These are phyloP conservation scores for Cettia cetti DNA, from an alignment of 2,113 vertebrate species.

Conservation along the genomic window DNA sequence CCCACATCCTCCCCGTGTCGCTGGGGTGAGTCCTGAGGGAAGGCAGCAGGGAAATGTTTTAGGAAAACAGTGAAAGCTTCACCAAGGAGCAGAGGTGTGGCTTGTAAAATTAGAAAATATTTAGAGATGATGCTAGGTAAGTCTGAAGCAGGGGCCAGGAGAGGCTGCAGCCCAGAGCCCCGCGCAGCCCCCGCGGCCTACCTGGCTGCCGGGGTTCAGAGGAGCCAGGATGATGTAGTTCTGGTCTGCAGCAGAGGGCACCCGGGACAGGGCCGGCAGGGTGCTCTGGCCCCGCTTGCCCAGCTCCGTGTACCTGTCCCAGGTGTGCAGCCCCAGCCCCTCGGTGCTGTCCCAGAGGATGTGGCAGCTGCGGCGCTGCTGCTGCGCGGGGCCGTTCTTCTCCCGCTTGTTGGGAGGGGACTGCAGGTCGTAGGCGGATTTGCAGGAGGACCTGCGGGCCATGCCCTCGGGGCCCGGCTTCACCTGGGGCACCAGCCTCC, in stretches of 20 bases:
- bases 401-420: slow-evolving; percentile 80
- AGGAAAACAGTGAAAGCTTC: not conserved
- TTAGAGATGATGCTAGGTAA: not conserved
- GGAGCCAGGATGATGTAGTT: slow-evolving; percentile 95
- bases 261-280: slow-evolving; percentile 76
- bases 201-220: slow-evolving; percentile 89
- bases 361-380: slow-evolving; percentile 84
- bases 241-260: slow-evolving; percentile 82
- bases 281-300: slow-evolving; percentile 71
- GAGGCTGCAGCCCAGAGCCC: not conserved
- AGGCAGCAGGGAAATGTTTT: not conserved
- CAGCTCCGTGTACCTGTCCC: slow-evolving; percentile 80
- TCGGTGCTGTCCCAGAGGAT: slow-evolving; percentile 76
- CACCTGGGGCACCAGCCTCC: slow-evolving; percentile 85
- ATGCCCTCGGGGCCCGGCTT: slow-evolving; percentile 81
- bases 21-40: not conserved
- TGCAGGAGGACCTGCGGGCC: slow-evolving; percentile 85
- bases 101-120: not conserved
- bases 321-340: slow-evolving; percentile 70
- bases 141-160: not conserved
- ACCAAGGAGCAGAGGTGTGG: not conserved
- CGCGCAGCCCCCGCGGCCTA: slow-evolving; percentile 12
- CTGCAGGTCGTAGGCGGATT: slow-evolving; percentile 81
- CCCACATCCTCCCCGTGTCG: not conserved
- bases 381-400: slow-evolving; percentile 80